phyloP scores from a whole-genome alignment of 2,797 vertebrate species.

The Glyptemys insculpta region DNA sequence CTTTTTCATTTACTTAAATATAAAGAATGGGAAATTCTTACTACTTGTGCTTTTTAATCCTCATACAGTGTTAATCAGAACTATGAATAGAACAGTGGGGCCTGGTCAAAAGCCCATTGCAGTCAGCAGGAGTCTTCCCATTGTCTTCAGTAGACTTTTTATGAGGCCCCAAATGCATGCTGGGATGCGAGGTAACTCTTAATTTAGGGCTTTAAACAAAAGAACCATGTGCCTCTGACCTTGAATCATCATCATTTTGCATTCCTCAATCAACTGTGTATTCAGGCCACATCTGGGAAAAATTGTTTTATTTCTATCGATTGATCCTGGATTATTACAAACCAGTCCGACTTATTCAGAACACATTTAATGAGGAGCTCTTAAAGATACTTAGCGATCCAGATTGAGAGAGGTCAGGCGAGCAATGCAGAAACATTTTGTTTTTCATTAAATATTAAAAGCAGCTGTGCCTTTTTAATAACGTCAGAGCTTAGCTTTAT shows the following conservation, averaged over 20 bases:
- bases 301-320: conserved; percentile 74
- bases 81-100: neutral
- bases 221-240: conserved; percentile 39
- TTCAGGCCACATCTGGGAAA: conserved; percentile 62
- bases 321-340: conserved; percentile 70
- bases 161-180: neutral
- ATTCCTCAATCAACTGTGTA: conserved; percentile 67
- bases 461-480: conserved; percentile 52
- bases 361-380: conserved; percentile 7
- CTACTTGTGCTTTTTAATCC: neutral
- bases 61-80: neutral
- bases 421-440: conserved; percentile 23
- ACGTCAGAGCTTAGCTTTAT: conserved; percentile 37
- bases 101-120: neutral
- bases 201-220: neutral
- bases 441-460: conserved; percentile 61
- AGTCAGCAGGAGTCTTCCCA: neutral
- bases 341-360: conserved; percentile 62
- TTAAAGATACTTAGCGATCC: conserved; percentile 56
- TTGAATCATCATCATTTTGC: conserved; percentile 47
- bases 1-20: neutral
- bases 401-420: conserved; percentile 54
- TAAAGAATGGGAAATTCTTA: neutral
- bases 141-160: neutral
- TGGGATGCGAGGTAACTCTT: neutral